Evolutionary conservation across 2,888 invertebrate species (phyloP).

Genomic region (Aproaerema taeniolella): DNA sequence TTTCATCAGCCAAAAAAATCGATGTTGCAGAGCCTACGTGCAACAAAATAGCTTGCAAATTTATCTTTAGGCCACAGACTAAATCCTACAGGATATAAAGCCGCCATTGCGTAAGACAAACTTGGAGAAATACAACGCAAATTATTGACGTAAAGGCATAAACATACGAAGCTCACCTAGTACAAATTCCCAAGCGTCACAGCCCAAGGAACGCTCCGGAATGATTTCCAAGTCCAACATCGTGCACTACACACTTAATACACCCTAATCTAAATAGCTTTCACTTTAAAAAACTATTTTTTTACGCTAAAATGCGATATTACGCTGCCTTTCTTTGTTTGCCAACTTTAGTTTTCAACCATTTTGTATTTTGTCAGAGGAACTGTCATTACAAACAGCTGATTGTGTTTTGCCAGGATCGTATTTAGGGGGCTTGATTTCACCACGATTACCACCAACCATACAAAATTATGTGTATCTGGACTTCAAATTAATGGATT

Average conservation of each 20-base stretch:
- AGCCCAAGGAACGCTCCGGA: slow-evolving; percentile 96
- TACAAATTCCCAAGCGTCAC: slow-evolving; percentile 98
- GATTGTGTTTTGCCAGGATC: slow-evolving; percentile 71
- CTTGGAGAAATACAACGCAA: slow-evolving; percentile 70
- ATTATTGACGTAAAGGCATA: slow-evolving; percentile 70
- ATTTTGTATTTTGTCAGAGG: slow-evolving; percentile 77
- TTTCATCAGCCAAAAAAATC: slow-evolving; percentile 61
- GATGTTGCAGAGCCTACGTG: slow-evolving; percentile 34
- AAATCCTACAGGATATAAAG: slow-evolving; percentile 26
- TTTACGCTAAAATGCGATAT: slow-evolving; percentile 58
- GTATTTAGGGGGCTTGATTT: slow-evolving; percentile 30
- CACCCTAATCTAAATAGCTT: slow-evolving; percentile 83
- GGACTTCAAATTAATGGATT: no score
- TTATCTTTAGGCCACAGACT: not conserved
- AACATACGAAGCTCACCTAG: slow-evolving; percentile 85
- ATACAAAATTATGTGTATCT: no score
- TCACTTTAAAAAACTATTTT: slow-evolving; percentile 61
- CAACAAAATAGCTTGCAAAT: not conserved
- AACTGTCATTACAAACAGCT: slow-evolving; percentile 79
- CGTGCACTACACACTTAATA: slow-evolving; percentile 82
- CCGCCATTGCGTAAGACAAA: slow-evolving; percentile 65
- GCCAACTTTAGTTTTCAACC: slow-evolving; percentile 78
- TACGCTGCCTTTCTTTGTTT: slow-evolving; percentile 77
- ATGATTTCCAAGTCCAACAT: slow-evolving; percentile 98
- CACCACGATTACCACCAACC: no score